Conservation (phyloP, 1,140 invertebrate genomes). For the Charaxes varanes region DNA sequence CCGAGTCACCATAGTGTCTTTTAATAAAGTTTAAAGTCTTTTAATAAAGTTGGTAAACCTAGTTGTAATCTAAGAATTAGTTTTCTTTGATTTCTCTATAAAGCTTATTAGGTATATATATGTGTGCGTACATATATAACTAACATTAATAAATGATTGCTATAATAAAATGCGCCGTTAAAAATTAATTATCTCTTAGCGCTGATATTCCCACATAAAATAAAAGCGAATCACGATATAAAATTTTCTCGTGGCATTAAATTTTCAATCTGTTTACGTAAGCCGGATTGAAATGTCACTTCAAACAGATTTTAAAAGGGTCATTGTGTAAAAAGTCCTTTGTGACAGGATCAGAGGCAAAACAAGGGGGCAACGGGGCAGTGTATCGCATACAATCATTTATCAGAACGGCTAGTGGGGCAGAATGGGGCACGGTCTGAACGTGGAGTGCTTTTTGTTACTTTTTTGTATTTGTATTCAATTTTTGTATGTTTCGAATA, state of each 20-base stretch:
- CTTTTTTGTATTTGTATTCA: conserved; percentile 15
- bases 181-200: too few relatives aligned
- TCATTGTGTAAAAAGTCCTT: conserved; percentile 2
- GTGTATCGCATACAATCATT: conserved; percentile 55
- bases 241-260: neutral
- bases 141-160: too few relatives aligned
- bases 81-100: too few relatives aligned
- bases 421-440: conserved; percentile 43
- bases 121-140: too few relatives aligned
- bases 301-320: conserved; percentile 1
- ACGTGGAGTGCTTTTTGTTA: conserved; percentile 40
- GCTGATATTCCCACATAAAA: too few relatives aligned
- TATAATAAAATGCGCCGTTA: too few relatives aligned
- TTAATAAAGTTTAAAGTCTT: too few relatives aligned
- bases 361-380: conserved; percentile 8
- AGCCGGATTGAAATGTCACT: conserved; percentile 4
- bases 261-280: neutral
- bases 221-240: too few relatives aligned
- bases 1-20: too few relatives aligned
- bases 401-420: conserved; percentile 61
- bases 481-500: conserved; percentile 9
- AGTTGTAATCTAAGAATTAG: too few relatives aligned
- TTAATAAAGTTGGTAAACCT: too few relatives aligned
- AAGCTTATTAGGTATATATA: too few relatives aligned
- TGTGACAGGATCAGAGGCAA: conserved; percentile 2